Percentiles rank a stretch among this genome's conserved stretches.
phyloP scores from a whole-genome alignment of 1,140 invertebrate species.

The Ceratina calcarata region DNA sequence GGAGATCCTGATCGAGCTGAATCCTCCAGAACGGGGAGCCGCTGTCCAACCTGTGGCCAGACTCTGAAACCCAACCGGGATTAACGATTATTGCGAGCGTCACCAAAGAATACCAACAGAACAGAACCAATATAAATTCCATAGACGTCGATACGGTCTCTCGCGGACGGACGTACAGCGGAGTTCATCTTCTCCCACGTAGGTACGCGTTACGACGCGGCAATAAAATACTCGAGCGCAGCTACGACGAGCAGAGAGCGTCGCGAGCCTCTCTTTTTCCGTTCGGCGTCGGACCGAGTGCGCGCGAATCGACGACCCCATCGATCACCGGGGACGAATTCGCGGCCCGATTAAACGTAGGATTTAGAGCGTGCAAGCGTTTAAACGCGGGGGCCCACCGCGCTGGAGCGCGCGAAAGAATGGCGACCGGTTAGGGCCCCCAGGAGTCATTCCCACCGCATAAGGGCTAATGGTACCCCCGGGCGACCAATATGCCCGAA shows the following conservation, averaged over 20 bases:
- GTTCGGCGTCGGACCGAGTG: no score
- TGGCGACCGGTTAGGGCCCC: conserved; percentile 52
- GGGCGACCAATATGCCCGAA: conserved; percentile 67
- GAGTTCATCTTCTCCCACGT: conserved; percentile 2
- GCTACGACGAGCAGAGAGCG: no score
- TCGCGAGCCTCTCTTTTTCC: not conserved
- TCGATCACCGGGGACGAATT: conserved; percentile 36
- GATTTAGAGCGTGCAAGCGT: conserved; percentile 58
- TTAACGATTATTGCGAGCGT: no score
- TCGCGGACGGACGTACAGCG: not conserved
- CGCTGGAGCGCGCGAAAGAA: conserved; percentile 50
- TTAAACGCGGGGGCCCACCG: not conserved
- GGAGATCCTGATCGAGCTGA: conserved; percentile 93
- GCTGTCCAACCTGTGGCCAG: conserved; percentile 88
- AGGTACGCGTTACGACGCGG: not conserved
- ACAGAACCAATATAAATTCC: not conserved
- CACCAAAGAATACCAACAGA: not conserved
- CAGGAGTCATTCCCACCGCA: conserved; percentile 69
- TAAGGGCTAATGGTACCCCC: conserved; percentile 73
- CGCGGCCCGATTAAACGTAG: conserved; percentile 30
- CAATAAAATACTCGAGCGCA: not conserved
- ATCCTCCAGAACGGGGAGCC: conserved; percentile 93
- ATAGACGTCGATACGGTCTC: not conserved
- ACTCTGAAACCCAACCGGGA: conserved; percentile 83
- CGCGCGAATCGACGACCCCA: conserved; percentile 22